phyloP scores from a whole-genome alignment of 2,797 vertebrate species.

The Trachops cirrhosus region DNA sequence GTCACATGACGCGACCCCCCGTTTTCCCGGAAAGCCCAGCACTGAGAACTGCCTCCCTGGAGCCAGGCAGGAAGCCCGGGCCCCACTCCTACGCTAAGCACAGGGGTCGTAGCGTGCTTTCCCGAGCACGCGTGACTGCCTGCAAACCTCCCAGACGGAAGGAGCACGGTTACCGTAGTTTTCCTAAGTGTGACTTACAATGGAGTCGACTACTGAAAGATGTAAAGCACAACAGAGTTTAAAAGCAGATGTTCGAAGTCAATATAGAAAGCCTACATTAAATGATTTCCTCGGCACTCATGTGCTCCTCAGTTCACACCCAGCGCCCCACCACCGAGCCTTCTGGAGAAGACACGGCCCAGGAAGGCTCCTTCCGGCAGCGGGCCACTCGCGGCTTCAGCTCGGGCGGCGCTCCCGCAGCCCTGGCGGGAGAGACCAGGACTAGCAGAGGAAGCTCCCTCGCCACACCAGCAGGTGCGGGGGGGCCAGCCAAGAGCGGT shows the following conservation, averaged over 20 bases:
- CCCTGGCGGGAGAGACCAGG: too few species aligned
- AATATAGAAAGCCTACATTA: background rate
- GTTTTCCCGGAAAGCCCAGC: background rate
- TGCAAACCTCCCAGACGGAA: background rate
- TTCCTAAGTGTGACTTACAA: background rate
- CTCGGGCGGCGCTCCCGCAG: too few species aligned
- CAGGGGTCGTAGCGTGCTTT: rapidly evolving
- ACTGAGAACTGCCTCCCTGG: background rate
- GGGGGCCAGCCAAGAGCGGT: background rate
- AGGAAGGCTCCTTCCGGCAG: background rate
- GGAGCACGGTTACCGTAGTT: background rate
- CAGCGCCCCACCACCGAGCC: background rate
- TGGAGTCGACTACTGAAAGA: background rate
- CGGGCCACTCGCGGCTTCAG: too few species aligned
- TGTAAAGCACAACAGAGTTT: background rate
- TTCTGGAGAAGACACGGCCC: background rate
- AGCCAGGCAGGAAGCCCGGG: background rate
- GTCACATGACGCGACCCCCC: background rate
- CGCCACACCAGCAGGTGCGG: background rate
- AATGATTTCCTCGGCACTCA: background rate
- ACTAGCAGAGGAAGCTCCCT: background rate
- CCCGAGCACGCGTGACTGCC: background rate
- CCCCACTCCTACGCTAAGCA: background rate
- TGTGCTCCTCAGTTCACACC: background rate
- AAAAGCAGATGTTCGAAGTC: background rate